These are phyloP conservation scores for Epicauta chinensis DNA, from an alignment of 1,140 invertebrate genomes.

Conservation along the genomic window DNA sequence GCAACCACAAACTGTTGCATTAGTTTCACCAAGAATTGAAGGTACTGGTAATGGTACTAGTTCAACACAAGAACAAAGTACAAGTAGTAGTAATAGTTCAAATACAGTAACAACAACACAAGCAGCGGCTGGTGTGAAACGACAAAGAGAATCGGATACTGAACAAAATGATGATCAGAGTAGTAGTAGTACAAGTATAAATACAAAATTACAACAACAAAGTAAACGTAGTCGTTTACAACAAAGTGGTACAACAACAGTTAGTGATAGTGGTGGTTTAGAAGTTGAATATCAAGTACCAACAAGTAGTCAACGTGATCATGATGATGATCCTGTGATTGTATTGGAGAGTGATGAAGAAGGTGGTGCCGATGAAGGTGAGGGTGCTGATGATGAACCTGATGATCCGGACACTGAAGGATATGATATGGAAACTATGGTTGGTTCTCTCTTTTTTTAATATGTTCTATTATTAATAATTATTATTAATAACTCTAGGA, in stretches of 20 bases:
- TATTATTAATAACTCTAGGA: slow-evolving; percentile 24
- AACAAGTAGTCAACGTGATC: slow-evolving; percentile 73
- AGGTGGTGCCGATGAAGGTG: slow-evolving; percentile 48
- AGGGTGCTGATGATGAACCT: slow-evolving; percentile 40
- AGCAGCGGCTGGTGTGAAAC: slow-evolving; percentile 48
- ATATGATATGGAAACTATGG: slow-evolving; percentile 40
- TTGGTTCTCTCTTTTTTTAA: slow-evolving; percentile 15
- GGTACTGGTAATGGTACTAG: slow-evolving; percentile 30
- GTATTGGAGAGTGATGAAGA: slow-evolving; percentile 61
- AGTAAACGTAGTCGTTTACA: slow-evolving; percentile 43
- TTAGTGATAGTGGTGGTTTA: slow-evolving; percentile 49
- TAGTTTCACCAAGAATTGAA: slow-evolving; percentile 68
- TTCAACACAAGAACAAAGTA: slow-evolving; percentile 36
- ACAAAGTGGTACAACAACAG: slow-evolving; percentile 31
- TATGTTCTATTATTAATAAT: slow-evolving; percentile 2
- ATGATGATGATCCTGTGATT: slow-evolving; percentile 64
- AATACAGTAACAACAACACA: slow-evolving; percentile 55
- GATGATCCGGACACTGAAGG: slow-evolving; percentile 42
- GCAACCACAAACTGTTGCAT: slow-evolving; percentile 61
- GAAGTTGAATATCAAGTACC: slow-evolving; percentile 72
- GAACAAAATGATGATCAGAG: slow-evolving; percentile 47
- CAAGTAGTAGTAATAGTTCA: slow-evolving; percentile 34
- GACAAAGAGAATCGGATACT: slow-evolving; percentile 51
- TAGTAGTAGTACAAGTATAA: background rate
- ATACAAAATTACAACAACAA: slow-evolving; percentile 38